A percentile compares a stretch with the other conserved stretches of the same genome.
phyloP scores from a whole-genome alignment of 2,888 invertebrate species.

The Sesia bembeciformis region DNA sequence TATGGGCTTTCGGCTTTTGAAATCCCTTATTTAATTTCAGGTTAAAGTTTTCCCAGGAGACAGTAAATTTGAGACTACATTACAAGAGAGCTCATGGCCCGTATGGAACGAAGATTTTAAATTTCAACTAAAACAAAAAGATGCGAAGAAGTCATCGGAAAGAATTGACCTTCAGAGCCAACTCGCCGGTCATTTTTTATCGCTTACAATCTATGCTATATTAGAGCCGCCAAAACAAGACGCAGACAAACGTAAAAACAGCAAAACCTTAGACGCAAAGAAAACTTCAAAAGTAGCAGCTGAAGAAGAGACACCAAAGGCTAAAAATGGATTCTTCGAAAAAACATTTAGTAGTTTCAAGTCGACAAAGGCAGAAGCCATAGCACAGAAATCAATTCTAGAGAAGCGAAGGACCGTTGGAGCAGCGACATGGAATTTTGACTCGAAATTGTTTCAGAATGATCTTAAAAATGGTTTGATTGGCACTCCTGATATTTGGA shows the following conservation, averaged over 20 bases:
- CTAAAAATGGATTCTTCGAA: slow-evolving; percentile 65
- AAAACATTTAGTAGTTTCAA: slow-evolving; percentile 66
- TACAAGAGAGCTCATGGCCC: slow-evolving; percentile 85
- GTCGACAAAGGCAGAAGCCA: slow-evolving; percentile 55
- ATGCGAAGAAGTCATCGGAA: slow-evolving; percentile 52
- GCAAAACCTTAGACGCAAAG: slow-evolving; percentile 44
- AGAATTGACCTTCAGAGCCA: slow-evolving; percentile 70
- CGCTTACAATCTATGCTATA: slow-evolving; percentile 80
- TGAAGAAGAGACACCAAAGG: slow-evolving; percentile 62
- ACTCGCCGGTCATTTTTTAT: slow-evolving; percentile 79
- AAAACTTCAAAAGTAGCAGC: slow-evolving; percentile 48
- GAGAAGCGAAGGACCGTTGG: slow-evolving; percentile 80
- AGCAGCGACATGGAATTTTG: slow-evolving; percentile 80
- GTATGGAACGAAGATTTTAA: slow-evolving; percentile 86
- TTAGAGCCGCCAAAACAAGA: slow-evolving; percentile 73
- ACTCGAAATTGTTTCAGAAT: slow-evolving; percentile 76
- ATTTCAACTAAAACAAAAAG: slow-evolving; percentile 77
- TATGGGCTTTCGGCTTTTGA: too few species aligned
- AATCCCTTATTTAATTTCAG: slow-evolving; percentile 52
- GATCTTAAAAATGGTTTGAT: slow-evolving; percentile 75
- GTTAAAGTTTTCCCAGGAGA: slow-evolving; percentile 85
- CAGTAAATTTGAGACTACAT: slow-evolving; percentile 82
- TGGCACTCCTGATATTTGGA: slow-evolving; percentile 82
- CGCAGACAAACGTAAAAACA: slow-evolving; percentile 44
- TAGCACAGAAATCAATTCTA: slow-evolving; percentile 63